Conservation (phyloP, 2,888 invertebrate genomes). For the Corythucha ciliata region DNA sequence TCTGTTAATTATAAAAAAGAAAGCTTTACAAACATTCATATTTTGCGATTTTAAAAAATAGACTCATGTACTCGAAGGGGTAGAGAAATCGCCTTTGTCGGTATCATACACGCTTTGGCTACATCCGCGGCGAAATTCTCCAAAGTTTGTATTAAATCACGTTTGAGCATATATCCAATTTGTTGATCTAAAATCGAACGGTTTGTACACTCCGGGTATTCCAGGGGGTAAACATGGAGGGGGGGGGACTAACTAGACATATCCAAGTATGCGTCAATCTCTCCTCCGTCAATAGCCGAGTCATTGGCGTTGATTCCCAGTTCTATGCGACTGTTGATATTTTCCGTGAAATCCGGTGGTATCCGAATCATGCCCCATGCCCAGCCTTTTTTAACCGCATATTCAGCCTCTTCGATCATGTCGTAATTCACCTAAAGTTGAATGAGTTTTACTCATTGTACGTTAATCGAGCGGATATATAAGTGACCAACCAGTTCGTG, state of each 20-base stretch:
- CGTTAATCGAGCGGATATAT: not conserved
- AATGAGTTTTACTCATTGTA: not conserved
- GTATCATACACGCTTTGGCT: slow-evolving; percentile 54
- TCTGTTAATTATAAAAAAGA: slow-evolving; percentile 44
- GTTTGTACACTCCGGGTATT: not conserved
- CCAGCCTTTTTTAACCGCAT: slow-evolving; percentile 58
- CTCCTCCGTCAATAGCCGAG: slow-evolving; percentile 53
- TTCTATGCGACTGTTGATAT: slow-evolving; percentile 53
- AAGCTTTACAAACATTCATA: not conserved
- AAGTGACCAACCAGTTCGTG: slow-evolving; percentile 53
- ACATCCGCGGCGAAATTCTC: slow-evolving; percentile 58
- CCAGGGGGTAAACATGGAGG: not conserved
- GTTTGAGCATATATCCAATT: slow-evolving; percentile 67
- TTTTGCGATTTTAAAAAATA: not conserved
- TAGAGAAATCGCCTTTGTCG: slow-evolving; percentile 51
- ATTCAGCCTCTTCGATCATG: slow-evolving; percentile 52
- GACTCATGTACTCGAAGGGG: slow-evolving; percentile 50
- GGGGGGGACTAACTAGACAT: slow-evolving; percentile 61
- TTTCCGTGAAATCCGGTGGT: slow-evolving; percentile 62
- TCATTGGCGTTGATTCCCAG: slow-evolving; percentile 50
- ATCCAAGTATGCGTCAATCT: slow-evolving; percentile 64
- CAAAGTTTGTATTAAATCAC: slow-evolving; percentile 64
- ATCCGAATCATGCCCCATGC: slow-evolving; percentile 71
- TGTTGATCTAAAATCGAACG: slow-evolving; percentile 64
- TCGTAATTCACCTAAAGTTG: slow-evolving; percentile 46